Evolutionary conservation across 2,113 vertebrate genomes (phyloP), one percentile per base, ranked within the genome.

Genomic region (Apus apus): DNA sequence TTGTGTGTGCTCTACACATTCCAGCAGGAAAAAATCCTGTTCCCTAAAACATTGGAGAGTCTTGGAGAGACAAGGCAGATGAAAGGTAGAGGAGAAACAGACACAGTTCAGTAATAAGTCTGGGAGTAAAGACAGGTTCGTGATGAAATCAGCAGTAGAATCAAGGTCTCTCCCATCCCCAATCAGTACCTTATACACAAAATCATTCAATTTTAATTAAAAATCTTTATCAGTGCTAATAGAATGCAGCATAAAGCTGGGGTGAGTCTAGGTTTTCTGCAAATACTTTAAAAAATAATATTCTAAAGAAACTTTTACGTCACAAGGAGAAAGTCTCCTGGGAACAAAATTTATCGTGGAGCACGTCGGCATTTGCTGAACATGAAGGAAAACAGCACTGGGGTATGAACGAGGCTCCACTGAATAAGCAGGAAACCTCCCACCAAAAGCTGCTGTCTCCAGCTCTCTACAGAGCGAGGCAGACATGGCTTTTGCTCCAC

Each of bases 171-270:
- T 79, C 25, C 34, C 73, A 61, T 71, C 65, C 73, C 74, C 68
- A 36, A 86, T 78, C 65, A 53, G 70, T 27, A 60, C 38, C 43
- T 86, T 71, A 67, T 51, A 67, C 45, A 75, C 53, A 71, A 64
- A 92, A 92, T 74, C 53, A 78, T 92, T 77, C 56, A 4, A 61
- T 68, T 46, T 22, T 90, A 84, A 93, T 96, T 76, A 73, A 77
- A 94, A 94, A 76, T 51, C 85, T 91, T 91, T 83, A 79, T 82
- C 30, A 57, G n/a, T 10, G 79, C 46, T 58, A 71, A 77, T 1
- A 74, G 65, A 86, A 77, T 3, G 10, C 27, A 46, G 32, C 15
- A 54, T 27, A 75, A 91, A 43, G 14, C 34, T 40, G 38, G 13
- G 56, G 29, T 61, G 6, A 67, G 54, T 36, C 46, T 29, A 6